Base-by-base conservation (phyloP, 2,888 invertebrate genomes). In the Lasioglossum vierecki region DNA sequence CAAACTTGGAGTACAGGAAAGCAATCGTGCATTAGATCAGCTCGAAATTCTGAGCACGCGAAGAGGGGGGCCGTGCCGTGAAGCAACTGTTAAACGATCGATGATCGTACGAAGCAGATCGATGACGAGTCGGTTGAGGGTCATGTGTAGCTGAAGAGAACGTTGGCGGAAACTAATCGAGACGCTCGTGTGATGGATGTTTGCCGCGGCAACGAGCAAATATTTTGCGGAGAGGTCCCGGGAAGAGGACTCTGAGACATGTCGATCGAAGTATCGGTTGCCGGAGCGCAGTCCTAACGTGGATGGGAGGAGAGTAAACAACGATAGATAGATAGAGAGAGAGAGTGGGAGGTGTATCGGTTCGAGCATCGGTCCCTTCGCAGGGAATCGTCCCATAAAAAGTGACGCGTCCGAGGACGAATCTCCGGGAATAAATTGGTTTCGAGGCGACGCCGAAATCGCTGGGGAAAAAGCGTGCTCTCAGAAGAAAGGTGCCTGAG, bases 391-490 rank as follows among this genome's bases (percentile, higher is more conserved):
- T 57, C 46, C 35, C 15, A 30, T 75, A 6, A 41, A 73, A 70
- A 74, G 83, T 74, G 83, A 83, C 83, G 26, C 26, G 57, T 68
- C 13, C n/a, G 53, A 44, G 22, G 26, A 41, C 11, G 30, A 18
- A 49, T 18, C 9, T 22, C 46, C 35, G 39, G 18, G n/a, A 8
- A 57, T n/a, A 57, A 70, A 78, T 81, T 75, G 70, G 35, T 53
- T 41, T 22, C 22, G 26, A 46, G 53, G 22, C 53, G 41, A 26
- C 49, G 0, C 44, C 60, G 18, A 41, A 49, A 26, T 84, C n/a
- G 39, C 53, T 22, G n/a, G 13, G 68, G 49, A 26, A 66, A 22
- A 22, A 22, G 8, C 39, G 26, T 49, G 53, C 18, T 13, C 63
- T 60, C 3, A 4, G 66, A 11, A 6, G 13, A 22, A 44, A 78